A percentile compares a stretch with the other conserved stretches of the same genome.
Evolutionary conservation across 1,140 invertebrate genomes (phyloP).

Genomic region (Drosophila novamexicana): DNA sequence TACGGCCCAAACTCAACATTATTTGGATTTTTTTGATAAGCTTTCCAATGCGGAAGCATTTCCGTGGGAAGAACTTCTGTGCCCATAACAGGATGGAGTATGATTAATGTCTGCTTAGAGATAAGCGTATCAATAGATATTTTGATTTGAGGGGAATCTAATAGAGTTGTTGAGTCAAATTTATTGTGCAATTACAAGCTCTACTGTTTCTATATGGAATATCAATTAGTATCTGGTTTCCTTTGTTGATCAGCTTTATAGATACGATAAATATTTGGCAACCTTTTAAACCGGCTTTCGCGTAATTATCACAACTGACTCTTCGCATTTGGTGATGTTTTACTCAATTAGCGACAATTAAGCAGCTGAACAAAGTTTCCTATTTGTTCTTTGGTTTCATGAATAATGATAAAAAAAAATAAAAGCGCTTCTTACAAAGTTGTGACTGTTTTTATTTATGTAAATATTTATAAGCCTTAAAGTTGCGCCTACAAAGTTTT

Average conservation of each 20-base stretch:
- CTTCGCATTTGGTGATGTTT: slow-evolving; percentile 40
- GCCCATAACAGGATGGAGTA: slow-evolving; percentile 23
- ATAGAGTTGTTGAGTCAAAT: neutral
- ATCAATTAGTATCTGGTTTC: slow-evolving; percentile 6
- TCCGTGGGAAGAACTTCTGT: slow-evolving; percentile 13
- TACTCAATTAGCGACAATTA: slow-evolving; percentile 58
- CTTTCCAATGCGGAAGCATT: slow-evolving; percentile 1
- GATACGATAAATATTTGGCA: neutral
- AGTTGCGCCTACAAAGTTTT: neutral
- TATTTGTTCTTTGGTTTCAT: slow-evolving; percentile 46
- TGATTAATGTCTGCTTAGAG: slow-evolving; percentile 18
- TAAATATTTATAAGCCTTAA: slow-evolving; percentile 27
- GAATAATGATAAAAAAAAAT: slow-evolving; percentile 18
- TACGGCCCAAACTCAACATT: neutral
- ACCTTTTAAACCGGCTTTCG: slow-evolving; percentile 9
- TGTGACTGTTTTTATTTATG: slow-evolving; percentile 14
- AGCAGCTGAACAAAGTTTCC: slow-evolving; percentile 40
- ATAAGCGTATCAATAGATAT: slow-evolving; percentile 16
- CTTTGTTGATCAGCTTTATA: slow-evolving; percentile 8
- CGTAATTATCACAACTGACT: slow-evolving; percentile 31
- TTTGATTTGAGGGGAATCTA: neutral
- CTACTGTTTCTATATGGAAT: slow-evolving; percentile 10
- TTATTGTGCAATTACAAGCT: neutral
- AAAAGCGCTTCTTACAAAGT: slow-evolving; percentile 27
- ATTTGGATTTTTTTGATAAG: neutral